These are phyloP conservation scores for Strigops habroptila DNA, from an alignment of 2,113 vertebrate species.

Conservation along the genomic window DNA sequence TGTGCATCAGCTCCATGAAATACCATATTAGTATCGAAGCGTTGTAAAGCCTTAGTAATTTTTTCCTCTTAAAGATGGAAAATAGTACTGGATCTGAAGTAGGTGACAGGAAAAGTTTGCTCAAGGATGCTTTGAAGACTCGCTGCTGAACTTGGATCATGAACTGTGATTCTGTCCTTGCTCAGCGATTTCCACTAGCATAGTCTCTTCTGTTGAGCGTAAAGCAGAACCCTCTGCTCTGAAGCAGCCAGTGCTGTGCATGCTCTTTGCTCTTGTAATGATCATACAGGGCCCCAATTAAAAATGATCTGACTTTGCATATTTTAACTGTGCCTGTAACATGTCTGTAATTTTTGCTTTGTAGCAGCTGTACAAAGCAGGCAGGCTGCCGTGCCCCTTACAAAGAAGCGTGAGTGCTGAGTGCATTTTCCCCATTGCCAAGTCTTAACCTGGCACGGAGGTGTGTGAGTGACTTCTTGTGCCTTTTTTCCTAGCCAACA, in stretches of 20 bases:
- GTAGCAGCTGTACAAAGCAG: rapidly evolving
- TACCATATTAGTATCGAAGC: background rate
- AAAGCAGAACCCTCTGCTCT: background rate
- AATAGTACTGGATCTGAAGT: background rate
- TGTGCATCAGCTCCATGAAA: background rate
- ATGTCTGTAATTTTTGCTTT: rapidly evolving
- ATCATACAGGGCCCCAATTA: too few species aligned
- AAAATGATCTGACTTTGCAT: rapidly evolving
- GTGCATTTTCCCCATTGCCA: background rate
- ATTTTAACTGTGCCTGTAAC: background rate
- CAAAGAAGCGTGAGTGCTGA: rapidly evolving
- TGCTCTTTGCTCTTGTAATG: background rate
- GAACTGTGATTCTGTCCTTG: background rate
- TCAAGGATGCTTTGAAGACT: background rate
- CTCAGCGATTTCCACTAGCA: background rate
- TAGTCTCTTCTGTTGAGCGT: background rate
- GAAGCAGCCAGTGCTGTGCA: background rate
- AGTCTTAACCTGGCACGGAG: background rate
- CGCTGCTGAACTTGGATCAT: rapidly evolving
- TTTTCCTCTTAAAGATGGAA: background rate
- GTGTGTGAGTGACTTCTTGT: background rate
- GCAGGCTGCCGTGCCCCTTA: rapidly evolving
- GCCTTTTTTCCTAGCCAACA: background rate
- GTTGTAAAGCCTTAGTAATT: background rate
- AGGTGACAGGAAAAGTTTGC: background rate